These are phyloP conservation scores for Sinelater perroti DNA, from an alignment of 2,888 invertebrate species.

Conservation along the genomic window DNA sequence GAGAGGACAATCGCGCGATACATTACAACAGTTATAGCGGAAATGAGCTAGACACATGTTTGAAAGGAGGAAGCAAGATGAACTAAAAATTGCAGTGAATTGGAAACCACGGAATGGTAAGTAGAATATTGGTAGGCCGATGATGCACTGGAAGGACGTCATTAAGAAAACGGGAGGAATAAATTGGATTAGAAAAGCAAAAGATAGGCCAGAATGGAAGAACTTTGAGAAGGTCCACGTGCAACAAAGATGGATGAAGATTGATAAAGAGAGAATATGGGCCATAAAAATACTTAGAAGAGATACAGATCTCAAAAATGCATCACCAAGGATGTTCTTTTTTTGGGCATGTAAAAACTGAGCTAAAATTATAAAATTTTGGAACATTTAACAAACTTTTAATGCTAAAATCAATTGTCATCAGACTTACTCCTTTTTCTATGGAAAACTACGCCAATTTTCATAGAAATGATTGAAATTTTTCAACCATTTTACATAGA, in stretches of 20 bases:
- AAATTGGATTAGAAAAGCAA: background rate
- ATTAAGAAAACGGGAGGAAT: background rate
- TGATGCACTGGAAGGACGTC: background rate
- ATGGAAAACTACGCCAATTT: too few relatives aligned
- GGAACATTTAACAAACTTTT: too few relatives aligned
- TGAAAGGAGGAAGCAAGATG: background rate
- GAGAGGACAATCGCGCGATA: background rate
- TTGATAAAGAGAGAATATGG: constrained; percentile 7
- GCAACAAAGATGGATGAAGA: background rate
- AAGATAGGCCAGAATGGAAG: background rate
- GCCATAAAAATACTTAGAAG: too few relatives aligned
- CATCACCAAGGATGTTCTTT: too few relatives aligned
- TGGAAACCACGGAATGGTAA: background rate
- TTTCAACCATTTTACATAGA: too few relatives aligned
- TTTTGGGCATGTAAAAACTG: too few relatives aligned
- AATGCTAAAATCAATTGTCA: too few relatives aligned
- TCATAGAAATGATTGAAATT: too few relatives aligned
- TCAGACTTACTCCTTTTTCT: too few relatives aligned
- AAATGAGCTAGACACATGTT: constrained; percentile 1
- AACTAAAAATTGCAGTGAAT: background rate
- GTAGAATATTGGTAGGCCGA: background rate
- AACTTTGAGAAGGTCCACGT: background rate
- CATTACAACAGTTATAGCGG: too few relatives aligned
- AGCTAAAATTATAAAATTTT: too few relatives aligned
- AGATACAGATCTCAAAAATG: too few relatives aligned